Evolutionary conservation across 2,113 vertebrate genomes (phyloP), one percentile per base, ranked within the genome.

Genomic region (Ursus arctos): DNA sequence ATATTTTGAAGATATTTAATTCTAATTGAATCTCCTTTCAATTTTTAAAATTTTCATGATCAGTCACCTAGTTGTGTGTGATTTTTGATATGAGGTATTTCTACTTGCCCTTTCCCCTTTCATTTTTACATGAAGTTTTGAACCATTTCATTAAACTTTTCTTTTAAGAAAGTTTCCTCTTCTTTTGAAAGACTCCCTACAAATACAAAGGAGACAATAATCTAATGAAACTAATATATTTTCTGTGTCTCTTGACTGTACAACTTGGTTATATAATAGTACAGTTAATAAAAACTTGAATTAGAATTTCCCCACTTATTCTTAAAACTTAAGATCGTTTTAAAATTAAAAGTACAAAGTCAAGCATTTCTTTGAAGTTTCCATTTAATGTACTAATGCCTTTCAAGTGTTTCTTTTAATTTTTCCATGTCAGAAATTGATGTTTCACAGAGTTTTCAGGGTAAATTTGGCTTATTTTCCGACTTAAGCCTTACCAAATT

Each of bases 331-430:
- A 91, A 96, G 96, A 92, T 96, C 53, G 47, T 97, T 93, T 97
- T 92, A 97, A 97, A 91, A 82, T 96, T 96, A 86, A 93, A 92
- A 93, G 93, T 96, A 95, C 95, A 96, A 97, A 96, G 94, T 96
- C 55, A 87, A 76, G 24, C 10, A 71, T 96, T 92, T 93, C 88
- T 98, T 98, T 95, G 96, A 95, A 96, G 96, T 96, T 97, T 85
- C 79, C 22, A 21, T 94, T 95, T 96, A 82, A 94, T 69, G 80
- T 96, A 74, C 65, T 97, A 84, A 88, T 97, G 93, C 31, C 91
- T 98, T 96, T 96, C 81, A 96, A 98, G 59, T 79, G 72, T 96
- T 94, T 90, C 47, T 92, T 94, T 71, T 76, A 40, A 77, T 79
- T 94, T 96, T 95, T 84, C 93, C 85, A 57, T 51, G 76, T 89